Base-by-base conservation (phyloP, 1,140 invertebrate species). In the Vanessa tameamea region DNA sequence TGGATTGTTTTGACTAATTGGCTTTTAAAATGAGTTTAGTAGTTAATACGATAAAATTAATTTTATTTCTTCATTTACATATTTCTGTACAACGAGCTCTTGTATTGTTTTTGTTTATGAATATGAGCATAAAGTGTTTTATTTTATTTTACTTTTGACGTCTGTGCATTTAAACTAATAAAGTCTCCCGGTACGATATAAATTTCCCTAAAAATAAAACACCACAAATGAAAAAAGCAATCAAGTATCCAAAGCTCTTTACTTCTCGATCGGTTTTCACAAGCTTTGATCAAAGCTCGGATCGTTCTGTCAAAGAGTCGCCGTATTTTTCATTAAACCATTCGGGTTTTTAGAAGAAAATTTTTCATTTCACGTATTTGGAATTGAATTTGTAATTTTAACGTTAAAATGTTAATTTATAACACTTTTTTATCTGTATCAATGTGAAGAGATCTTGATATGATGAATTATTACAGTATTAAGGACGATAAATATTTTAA, bases 251-350 rank as follows among this genome's bases (percentile, higher is more conserved):
- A 37, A 61, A 14, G 57, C 14, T 61, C 31, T 31, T 61, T 61
- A 31, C 14, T 15, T 15, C 13, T n/a, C 57, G 14, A 31, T 37
- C 48, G 26, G 23, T 16, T 61, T 61, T 61, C 20, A 15, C 23
- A 59, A 8, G 31, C 57, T 61, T 61, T 61, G 26, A 61, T 61
- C 57, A n/a, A n/a, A 61, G 57, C 26, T 66, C 20, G 64, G 14
- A 66, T 23, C 12, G 47, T 0, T 26, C 64, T 67, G 48, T 67
- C 51, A 67, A 67, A 67, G 50, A 37, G 50, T n/a, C 26, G 16
- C 37, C 3, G 37, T 43, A 15, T 50, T 67, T 67, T 67, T 67
- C 48, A 55, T 53, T 67, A 67, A 9, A 15, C 43, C 12, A 23
- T 48, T n/a, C 26, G 16, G 26, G 23, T 48, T 61, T 61, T 61